Percentiles rank a stretch among this genome's conserved stretches.
Conservation (phyloP, 2,888 invertebrate species). For the Athetis lepigone region DNA sequence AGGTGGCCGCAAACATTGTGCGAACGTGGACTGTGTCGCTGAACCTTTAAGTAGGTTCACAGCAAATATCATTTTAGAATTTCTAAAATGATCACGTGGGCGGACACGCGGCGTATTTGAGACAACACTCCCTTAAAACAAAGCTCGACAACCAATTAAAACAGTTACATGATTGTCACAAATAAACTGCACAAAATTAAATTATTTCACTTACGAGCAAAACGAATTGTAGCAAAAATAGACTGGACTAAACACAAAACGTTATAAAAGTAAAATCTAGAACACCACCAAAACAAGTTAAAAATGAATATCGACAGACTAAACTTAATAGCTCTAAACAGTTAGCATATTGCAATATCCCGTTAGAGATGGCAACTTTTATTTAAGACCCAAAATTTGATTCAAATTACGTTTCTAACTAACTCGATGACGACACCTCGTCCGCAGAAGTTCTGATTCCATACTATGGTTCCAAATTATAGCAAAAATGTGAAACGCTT, state of each 20-base stretch:
- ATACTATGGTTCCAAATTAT: no score
- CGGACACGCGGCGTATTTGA: neutral
- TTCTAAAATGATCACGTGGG: neutral
- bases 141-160: no score
- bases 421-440: neutral
- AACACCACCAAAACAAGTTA: constrained; percentile 22
- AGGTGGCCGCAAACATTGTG: constrained; percentile 48
- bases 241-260: neutral
- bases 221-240: neutral
- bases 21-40: constrained; percentile 22
- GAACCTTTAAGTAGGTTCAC: constrained; percentile 3
- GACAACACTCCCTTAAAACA: no score
- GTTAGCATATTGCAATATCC: constrained; percentile 47
- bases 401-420: constrained; percentile 24
- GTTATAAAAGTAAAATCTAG: constrained; percentile 19
- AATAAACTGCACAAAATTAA: no score
- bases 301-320: constrained; percentile 16
- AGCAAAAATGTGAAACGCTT: no score
- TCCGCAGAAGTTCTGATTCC: neutral
- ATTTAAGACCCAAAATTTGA: constrained; percentile 36
- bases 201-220: neutral
- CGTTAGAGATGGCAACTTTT: constrained; percentile 37
- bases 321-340: constrained; percentile 20
- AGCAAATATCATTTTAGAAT: neutral
- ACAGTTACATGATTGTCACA: no score